Conservation (phyloP, 1,140 invertebrate species). For the Heliconius hermathena region DNA sequence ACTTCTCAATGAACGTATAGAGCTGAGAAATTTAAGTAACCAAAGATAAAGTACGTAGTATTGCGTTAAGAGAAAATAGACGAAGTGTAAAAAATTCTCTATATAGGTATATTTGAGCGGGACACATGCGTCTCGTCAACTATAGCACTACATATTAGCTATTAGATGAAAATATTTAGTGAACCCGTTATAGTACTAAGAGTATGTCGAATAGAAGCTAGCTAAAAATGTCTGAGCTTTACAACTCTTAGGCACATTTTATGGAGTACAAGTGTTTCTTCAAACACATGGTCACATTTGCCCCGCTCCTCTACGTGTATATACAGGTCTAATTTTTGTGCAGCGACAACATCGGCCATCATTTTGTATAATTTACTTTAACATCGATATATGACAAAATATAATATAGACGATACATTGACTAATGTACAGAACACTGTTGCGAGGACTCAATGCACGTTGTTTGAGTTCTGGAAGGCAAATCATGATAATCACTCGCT, state of each 20-base stretch:
- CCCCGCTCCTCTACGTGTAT: constrained; percentile 60
- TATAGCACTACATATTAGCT: constrained; percentile 45
- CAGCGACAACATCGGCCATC: constrained; percentile 38
- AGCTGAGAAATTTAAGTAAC: constrained; percentile 20
- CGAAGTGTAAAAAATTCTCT: constrained; percentile 49
- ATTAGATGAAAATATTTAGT: constrained; percentile 46
- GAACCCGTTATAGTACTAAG: constrained; percentile 39
- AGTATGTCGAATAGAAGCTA: constrained; percentile 56
- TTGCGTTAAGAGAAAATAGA: constrained; percentile 33
- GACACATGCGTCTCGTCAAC: constrained; percentile 50
- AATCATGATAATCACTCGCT: constrained; percentile 26
- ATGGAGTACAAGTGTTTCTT: constrained; percentile 53
- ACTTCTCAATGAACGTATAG: neutral
- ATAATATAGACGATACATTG: constrained; percentile 45
- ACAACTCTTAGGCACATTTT: constrained; percentile 71
- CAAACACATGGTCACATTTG: constrained; percentile 50
- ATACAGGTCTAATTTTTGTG: constrained; percentile 55
- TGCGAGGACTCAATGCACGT: constrained; percentile 31
- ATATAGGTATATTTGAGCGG: constrained; percentile 51
- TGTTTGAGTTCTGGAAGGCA: constrained; percentile 25
- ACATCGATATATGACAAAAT: constrained; percentile 38
- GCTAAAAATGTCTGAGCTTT: constrained; percentile 57
- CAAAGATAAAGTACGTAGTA: constrained; percentile 27
- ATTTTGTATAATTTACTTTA: constrained; percentile 35
- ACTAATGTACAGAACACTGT: constrained; percentile 36